Evolutionary conservation across 64 coral and sea anemone species (phyloP), one percentile per base, ranked within the genome.

Genomic region (Orbicella faveolata): DNA sequence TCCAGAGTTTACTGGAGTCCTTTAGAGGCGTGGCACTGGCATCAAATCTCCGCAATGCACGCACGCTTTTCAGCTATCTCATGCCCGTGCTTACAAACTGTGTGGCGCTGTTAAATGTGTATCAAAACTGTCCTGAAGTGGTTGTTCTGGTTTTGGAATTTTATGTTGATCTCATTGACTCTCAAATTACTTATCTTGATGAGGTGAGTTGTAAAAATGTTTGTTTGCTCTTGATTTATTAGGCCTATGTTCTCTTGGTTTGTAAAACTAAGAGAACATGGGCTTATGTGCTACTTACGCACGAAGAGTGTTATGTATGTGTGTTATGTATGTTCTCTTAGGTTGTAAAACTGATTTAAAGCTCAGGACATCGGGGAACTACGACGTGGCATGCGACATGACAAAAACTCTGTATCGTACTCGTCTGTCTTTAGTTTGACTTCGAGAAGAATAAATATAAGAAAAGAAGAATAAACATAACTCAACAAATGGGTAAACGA

Each of bases 111-210:
- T 52, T 99, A 15, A 93, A 73, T 75, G 79, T 99, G 11, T 99
- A 99, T 73, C 94, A 99, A 51, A 93, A 93, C 77, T 96, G 87
- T 73, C 79, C 97, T 18, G 97, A 99, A 82, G 89, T 95, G 79
- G 91, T 94, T 8, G 79, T 96, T 39, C 18, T 96, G 83, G 88
- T 99, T 1, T 72, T 99, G 84, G 94, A 93, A 37, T 87, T 96
- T 79, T 96, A 81, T 75, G 91, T 94, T 14, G 94, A 99, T 78
- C 73, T 93, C 18, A 87, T 89, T 33, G 94, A 99, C 21, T 76
- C 94, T 13, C 91, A 95, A 52, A 87, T 96, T 76, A 55, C 66
- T 5, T 99, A 80, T 81, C 62, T 99, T 13, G 69, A 62, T 21
- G 65, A 98, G 79, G 95, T 98, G 88, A 67, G 90, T 86, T 63